Base-by-base conservation (phyloP, 1,140 invertebrate genomes). In the Pomacea maculata region DNA sequence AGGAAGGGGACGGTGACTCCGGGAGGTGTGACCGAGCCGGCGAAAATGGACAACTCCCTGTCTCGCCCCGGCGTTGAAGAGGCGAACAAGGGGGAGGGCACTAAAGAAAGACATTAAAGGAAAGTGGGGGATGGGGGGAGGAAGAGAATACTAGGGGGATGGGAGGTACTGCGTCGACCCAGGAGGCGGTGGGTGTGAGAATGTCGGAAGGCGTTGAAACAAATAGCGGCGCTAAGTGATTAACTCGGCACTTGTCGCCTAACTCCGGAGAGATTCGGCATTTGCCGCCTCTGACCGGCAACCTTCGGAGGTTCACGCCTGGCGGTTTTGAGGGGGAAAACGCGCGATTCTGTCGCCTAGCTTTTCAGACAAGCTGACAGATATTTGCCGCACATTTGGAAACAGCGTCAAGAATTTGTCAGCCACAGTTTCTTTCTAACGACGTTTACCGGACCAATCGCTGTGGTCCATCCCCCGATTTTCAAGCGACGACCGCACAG, bases 191-290 rank as follows among this genome's bases (percentile, higher is more conserved):
- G 64, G 45, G 64, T n/a, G 64, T 25, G 34, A 54, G 15, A 14
- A 63, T 21, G 61, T 14, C 15, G 54, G 52, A 70, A 78, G 77
- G 77, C 54, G 77, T 78, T 78, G 77, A 78, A 78, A 71, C 77
- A 78, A 78, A 78, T 78, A 57, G 65, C 67, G 45, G 77, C 77
- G 65, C 64, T 78, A 71, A 78, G 77, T 78, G 77, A 78, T 78
- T 78, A 78, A 70, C 77, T 78, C 77, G 67, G 77, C 77, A 55
- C 77, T 78, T 78, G 77, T 78, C 77, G 77, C 77, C 77, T 78
- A 68, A 70, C 65, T 78, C 77, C 77, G 77, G 55, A 71, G 77
- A 78, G 77, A 78, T n/a, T 78, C 77, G 77, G 77, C 77, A 68
- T n/a, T 71, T 78, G n/a, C 52, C 77, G 77, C 65, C 77, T 70